Evolutionary conservation across 2,113 vertebrate species (phyloP).

Genomic region (Heterotilapia buettikoferi): DNA sequence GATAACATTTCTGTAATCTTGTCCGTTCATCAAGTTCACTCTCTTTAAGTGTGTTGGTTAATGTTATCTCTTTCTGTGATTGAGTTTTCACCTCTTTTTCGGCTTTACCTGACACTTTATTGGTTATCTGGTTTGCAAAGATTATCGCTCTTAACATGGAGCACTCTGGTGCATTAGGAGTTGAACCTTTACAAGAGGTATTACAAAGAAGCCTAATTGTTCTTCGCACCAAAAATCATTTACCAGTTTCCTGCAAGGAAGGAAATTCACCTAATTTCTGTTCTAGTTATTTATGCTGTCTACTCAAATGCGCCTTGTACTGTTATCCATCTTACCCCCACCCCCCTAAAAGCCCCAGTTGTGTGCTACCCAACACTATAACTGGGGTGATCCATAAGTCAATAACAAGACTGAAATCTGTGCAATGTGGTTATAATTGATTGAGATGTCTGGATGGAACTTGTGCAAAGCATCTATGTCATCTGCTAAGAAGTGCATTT

Average conservation of each 20-base stretch:
- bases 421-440: slow-evolving; percentile 84
- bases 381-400: slow-evolving; percentile 75
- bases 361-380: slow-evolving; percentile 72
- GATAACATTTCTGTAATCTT: slow-evolving; percentile 70
- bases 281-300: slow-evolving; percentile 45
- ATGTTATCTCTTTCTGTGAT: slow-evolving; percentile 91
- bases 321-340: slow-evolving; percentile 45
- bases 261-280: slow-evolving; percentile 36
- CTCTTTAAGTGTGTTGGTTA: slow-evolving; percentile 74
- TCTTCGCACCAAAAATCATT: slow-evolving; percentile 36
- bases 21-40: slow-evolving; percentile 73
- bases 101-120: slow-evolving; percentile 91
- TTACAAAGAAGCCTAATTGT: slow-evolving; percentile 54
- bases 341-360: slow-evolving; percentile 65
- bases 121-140: slow-evolving; percentile 97
- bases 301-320: slow-evolving; percentile 43
- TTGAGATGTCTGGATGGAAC: slow-evolving; percentile 80
- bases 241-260: slow-evolving; percentile 32
- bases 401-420: slow-evolving; percentile 80
- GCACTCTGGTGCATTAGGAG: slow-evolving; percentile 75
- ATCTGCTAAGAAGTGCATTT: slow-evolving; percentile 81
- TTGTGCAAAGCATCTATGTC: slow-evolving; percentile 77
- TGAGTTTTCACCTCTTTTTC: slow-evolving; percentile 97
- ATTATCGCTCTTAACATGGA: slow-evolving; percentile 82
- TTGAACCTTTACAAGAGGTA: slow-evolving; percentile 59